phyloP scores from a whole-genome alignment of 1,140 invertebrate species.

The Tetraneura akinire region DNA sequence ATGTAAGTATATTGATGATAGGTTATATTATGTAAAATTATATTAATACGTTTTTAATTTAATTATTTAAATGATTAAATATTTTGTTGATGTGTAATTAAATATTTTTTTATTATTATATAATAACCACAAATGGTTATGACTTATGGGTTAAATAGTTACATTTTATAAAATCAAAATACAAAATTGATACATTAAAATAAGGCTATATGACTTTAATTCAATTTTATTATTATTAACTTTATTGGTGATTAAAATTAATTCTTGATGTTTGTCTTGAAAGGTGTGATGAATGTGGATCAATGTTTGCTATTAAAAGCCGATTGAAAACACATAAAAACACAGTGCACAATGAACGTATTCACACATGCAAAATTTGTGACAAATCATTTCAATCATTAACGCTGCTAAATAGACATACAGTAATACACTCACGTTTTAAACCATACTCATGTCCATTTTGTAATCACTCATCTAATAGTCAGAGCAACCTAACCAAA shows the following conservation, averaged over 20 bases:
- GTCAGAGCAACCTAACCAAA: conserved; percentile 44
- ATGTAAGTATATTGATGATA: conserved; percentile 21
- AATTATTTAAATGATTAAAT: too few relatives aligned
- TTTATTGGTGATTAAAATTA: too few relatives aligned
- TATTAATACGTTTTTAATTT: too few relatives aligned
- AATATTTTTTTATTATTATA: too few relatives aligned
- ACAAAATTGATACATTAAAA: too few relatives aligned
- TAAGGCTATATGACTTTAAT: too few relatives aligned
- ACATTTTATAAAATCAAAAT: too few relatives aligned
- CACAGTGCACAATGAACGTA: conserved; percentile 34
- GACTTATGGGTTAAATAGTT: too few relatives aligned
- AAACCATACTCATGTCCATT: conserved; percentile 37
- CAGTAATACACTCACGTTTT: conserved; percentile 30
- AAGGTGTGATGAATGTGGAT: conserved; percentile 50
- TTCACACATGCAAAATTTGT: conserved; percentile 13
- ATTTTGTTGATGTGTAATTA: too few relatives aligned
- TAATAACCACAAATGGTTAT: too few relatives aligned
- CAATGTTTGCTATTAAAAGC: conserved; percentile 41
- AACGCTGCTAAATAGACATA: conserved; percentile 11
- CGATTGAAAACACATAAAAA: conserved; percentile 19
- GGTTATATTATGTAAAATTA: too few relatives aligned
- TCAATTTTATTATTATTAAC: too few relatives aligned
- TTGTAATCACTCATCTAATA: conserved; percentile 34
- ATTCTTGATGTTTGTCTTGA: not conserved
- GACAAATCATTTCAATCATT: conserved; percentile 38